Percentiles rank a stretch among this genome's conserved stretches.
phyloP scores from a whole-genome alignment of 2,797 vertebrate genomes.

The Linurgus olivaceus region DNA sequence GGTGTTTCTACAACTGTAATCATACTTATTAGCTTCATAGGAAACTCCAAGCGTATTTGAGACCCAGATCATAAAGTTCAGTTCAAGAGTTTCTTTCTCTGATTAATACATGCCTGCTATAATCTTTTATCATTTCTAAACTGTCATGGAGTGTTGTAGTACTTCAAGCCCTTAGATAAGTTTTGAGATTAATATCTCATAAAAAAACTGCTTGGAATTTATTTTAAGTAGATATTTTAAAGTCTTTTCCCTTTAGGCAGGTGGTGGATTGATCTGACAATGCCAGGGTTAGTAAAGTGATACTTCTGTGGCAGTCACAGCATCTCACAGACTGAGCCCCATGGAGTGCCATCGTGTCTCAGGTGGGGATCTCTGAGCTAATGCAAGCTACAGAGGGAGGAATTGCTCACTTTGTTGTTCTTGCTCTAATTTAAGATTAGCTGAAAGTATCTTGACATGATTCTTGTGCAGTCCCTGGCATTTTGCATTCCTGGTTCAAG shows the following conservation, averaged over 20 bases:
- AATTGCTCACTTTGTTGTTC: background rate
- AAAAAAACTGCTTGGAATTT: background rate
- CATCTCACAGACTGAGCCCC: background rate
- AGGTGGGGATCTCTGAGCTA: background rate
- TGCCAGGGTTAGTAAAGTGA: background rate
- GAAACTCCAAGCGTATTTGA: background rate
- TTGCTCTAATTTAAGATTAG: background rate
- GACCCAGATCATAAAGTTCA: background rate
- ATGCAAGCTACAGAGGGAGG: background rate
- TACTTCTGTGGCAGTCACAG: background rate
- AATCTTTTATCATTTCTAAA: background rate
- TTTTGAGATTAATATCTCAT: background rate
- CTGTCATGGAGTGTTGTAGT: background rate
- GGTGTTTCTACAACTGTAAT: background rate
- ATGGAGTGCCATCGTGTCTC: fast-evolving
- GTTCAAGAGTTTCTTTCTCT: background rate
- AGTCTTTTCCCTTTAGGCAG: background rate
- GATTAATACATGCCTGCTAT: background rate
- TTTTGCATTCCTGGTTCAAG: background rate
- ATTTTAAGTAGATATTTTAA: background rate
- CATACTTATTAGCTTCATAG: background rate
- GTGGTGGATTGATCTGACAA: background rate
- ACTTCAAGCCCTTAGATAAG: background rate
- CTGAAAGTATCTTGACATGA: background rate
- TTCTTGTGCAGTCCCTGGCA: background rate